A percentile compares a stretch with the other conserved stretches of the same genome.
Evolutionary conservation across 2,797 vertebrate species (phyloP).

Genomic region (Notoglanidium macrostoma): DNA sequence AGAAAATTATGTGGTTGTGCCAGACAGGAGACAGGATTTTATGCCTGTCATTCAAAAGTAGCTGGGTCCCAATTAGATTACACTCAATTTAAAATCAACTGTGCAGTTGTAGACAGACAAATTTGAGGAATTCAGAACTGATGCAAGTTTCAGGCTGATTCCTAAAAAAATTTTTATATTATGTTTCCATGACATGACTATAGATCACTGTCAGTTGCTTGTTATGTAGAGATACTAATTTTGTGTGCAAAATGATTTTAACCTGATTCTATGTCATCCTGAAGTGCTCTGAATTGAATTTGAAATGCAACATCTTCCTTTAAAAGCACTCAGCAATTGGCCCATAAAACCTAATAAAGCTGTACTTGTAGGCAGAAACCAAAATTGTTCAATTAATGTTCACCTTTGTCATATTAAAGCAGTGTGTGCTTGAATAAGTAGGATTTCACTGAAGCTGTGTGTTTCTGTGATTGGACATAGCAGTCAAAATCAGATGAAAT

Average conservation of each 20-base stretch:
- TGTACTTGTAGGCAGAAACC: background rate
- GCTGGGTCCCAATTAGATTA: slow-evolving; percentile 20
- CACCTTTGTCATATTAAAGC: background rate
- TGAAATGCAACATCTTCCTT: background rate
- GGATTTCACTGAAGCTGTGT: background rate
- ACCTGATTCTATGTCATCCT: background rate
- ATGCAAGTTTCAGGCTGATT: background rate
- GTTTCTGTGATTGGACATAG: background rate
- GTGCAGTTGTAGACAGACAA: background rate
- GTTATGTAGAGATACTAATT: background rate
- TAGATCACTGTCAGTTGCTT: background rate
- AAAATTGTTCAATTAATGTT: background rate
- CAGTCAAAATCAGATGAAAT: background rate
- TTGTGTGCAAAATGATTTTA: background rate
- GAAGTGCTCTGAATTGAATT: background rate
- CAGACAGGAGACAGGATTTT: slow-evolving; percentile 33
- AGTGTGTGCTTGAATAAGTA: background rate
- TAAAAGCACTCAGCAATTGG: background rate
- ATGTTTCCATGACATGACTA: background rate
- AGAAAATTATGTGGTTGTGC: slow-evolving; percentile 19
- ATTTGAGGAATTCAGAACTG: background rate
- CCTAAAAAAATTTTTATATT: background rate
- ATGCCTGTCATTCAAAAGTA: slow-evolving; percentile 20
- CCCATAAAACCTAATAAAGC: background rate
- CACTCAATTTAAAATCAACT: background rate